phyloP scores from a whole-genome alignment of 2,113 vertebrate species.

The Cepphus grylle region DNA sequence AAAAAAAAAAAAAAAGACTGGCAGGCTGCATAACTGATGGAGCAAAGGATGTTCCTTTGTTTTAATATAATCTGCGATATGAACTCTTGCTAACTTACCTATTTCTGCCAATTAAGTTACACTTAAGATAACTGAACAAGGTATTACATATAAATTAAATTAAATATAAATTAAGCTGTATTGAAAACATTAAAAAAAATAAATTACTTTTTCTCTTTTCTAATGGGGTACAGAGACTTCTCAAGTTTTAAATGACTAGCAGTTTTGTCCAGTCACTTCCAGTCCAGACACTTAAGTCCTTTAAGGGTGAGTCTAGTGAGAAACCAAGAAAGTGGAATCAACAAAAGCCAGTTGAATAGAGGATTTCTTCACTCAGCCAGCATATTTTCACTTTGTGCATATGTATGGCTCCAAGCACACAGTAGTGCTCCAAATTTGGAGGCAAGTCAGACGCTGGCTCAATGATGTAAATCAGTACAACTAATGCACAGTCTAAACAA shows the following conservation, averaged over 20 bases:
- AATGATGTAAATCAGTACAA: background rate
- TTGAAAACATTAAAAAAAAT: background rate
- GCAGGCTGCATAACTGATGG: background rate
- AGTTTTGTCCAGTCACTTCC: background rate
- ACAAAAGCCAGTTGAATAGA: background rate
- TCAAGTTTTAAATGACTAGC: background rate
- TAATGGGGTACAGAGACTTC: background rate
- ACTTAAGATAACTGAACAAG: background rate
- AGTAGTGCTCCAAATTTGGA: background rate
- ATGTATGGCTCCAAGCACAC: background rate
- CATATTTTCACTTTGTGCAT: background rate
- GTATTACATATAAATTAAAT: background rate
- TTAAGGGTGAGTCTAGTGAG: background rate
- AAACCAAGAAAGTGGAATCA: background rate
- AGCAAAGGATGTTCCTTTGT: background rate
- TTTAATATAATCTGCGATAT: background rate
- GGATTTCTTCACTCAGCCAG: background rate
- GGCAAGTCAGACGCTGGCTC: background rate
- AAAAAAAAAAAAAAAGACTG: background rate
- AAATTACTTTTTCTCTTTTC: background rate
- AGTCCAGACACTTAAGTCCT: background rate
- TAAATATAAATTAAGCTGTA: background rate
- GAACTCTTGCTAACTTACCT: background rate
- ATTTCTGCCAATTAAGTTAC: background rate
- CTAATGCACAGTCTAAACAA: background rate